Evolutionary conservation across 2,113 vertebrate species (phyloP).

Genomic region (Laterallus jamaicensis): DNA sequence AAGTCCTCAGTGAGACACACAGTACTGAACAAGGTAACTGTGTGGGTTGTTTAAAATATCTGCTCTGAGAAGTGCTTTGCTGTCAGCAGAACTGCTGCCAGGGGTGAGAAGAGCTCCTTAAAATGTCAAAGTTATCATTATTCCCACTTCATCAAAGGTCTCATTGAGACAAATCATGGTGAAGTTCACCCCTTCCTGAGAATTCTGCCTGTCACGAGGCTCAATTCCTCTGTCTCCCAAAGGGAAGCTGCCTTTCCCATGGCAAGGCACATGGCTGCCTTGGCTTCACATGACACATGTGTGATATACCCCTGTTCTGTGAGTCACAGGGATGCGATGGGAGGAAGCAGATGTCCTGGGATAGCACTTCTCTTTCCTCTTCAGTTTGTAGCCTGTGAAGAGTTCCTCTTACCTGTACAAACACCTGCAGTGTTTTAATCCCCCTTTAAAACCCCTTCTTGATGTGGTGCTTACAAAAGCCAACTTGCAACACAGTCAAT

Average conservation of each 20-base stretch:
- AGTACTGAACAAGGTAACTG: neutral
- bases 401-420: neutral
- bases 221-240: neutral
- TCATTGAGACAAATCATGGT: neutral
- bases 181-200: neutral
- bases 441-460: neutral
- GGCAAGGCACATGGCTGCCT: neutral
- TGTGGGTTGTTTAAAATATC: neutral
- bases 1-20: neutral
- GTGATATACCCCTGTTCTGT: accelerated
- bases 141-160: neutral
- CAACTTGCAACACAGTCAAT: neutral
- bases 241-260: accelerated
- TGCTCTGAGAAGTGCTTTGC: neutral
- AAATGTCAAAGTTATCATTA: slow-evolving; percentile 11
- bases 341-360: neutral
- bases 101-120: neutral
- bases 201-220: neutral
- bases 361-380: neutral
- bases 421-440: neutral
- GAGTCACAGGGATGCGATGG: accelerated
- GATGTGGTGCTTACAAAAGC: neutral
- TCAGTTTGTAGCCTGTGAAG: neutral
- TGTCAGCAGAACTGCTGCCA: neutral
- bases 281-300: neutral